Evolutionary conservation across 2,113 vertebrate species (phyloP), one percentile per base, ranked within the genome.

Genomic region (Tylochromis polylepis): DNA sequence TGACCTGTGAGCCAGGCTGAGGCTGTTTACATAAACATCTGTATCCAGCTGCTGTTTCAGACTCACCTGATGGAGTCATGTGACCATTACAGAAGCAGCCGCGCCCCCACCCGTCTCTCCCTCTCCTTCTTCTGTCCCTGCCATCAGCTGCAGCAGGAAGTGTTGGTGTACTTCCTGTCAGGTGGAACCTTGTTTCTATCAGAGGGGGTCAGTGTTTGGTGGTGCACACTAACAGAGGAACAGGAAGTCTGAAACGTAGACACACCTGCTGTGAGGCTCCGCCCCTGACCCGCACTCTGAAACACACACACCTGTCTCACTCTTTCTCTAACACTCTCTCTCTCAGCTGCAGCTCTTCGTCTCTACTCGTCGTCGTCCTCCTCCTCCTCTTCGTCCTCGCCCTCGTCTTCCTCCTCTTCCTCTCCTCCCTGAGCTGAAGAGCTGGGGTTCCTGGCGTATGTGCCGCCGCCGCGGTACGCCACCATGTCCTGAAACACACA

Each of bases 401-500:
- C 93, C 2, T 89, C 93, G 0, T 93, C 95, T 0, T 94, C 95
- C 1, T 94, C 95, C 29, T 93, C 95, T 3, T 93, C 94, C 5
- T 92, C 94, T 10, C 78, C 94, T 11, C 91, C 94, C 87, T 94
- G 93, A 80, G 93, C 93, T 4, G 94, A 94, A 0, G 93, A 92
- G 9, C 93, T 92, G 3, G 93, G 93, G 31, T 91, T 93, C 59
- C 94, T 85, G 75, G 91, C 81, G 2, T 89, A 94, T 0, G 92
- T 91, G 7, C 86, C 94, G 0, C 95, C 95, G 2, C 94, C 94
- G 8, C 94, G 95, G 82, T 95, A 95, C 8, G 94, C 95, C 89
- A 95, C 94, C 95, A 96, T 96, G 62, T 96, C 95, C 94, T 95
- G 62, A 1, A 2, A 58, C 7, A 87, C 18, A 82, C 5, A 85